phyloP scores from a whole-genome alignment of 2,113 vertebrate species.

The Brachypteracias leptosomus region DNA sequence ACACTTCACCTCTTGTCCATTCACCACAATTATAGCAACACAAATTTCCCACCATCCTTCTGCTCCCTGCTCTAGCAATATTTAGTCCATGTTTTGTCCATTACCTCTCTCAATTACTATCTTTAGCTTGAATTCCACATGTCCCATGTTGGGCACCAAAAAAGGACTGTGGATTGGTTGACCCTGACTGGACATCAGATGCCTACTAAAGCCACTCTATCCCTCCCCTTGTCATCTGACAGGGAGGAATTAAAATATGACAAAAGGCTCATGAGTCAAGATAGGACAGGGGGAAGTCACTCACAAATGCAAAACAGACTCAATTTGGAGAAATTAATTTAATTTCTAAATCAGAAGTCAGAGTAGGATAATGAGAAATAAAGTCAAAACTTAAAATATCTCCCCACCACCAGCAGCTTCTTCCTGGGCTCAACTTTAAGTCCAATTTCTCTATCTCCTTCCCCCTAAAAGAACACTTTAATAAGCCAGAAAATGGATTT shows the following conservation, averaged over 20 bases:
- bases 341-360: background rate
- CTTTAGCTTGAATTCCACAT: background rate
- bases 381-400: background rate
- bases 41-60: background rate
- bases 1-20: background rate
- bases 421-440: background rate
- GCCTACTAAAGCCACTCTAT: background rate
- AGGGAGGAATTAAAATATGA: background rate
- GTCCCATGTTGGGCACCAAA: rapidly evolving
- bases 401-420: background rate
- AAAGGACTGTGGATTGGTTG: background rate
- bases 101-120: background rate
- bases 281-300: background rate
- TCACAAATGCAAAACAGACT: background rate
- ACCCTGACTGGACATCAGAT: background rate
- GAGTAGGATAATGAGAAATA: background rate
- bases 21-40: background rate
- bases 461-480: background rate
- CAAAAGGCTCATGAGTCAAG: background rate
- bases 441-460: background rate
- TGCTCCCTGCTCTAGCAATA: background rate
- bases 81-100: background rate
- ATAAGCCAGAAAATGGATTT: background rate
- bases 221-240: background rate
- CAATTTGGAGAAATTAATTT: background rate